Percentiles rank a stretch among this genome's conserved stretches.
Conservation (phyloP, 2,797 vertebrate species). For the Lacerta agilis region DNA sequence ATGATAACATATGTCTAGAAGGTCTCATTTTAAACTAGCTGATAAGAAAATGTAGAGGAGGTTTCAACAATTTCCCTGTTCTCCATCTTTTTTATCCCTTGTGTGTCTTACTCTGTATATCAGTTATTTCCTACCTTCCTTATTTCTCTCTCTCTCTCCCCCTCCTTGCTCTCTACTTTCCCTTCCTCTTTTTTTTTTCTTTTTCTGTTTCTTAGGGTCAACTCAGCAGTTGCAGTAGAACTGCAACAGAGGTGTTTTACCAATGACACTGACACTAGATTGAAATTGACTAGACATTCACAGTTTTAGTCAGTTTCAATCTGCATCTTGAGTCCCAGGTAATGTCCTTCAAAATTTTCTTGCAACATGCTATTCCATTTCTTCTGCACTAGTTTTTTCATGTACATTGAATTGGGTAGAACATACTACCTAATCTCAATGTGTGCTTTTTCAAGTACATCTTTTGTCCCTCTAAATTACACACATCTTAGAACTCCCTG, state of each 20-base stretch:
- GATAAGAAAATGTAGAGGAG: background rate
- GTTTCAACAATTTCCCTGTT: conserved; percentile 7
- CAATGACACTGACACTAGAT: conserved; percentile 35
- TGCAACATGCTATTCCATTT: conserved; percentile 17
- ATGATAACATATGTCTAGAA: background rate
- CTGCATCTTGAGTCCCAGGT: conserved; percentile 25
- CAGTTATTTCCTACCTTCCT: conserved; percentile 40
- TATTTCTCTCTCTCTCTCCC: conserved; percentile 20
- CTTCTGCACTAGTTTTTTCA: conserved; percentile 32
- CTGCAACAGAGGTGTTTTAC: conserved; percentile 39
- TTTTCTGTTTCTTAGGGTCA: conserved; percentile 37
- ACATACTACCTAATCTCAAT: conserved; percentile 17
- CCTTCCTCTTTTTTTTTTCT: background rate
- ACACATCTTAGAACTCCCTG: background rate
- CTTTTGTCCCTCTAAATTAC: conserved; percentile 3
- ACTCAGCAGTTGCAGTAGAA: conserved; percentile 37
- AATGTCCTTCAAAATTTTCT: conserved; percentile 31
- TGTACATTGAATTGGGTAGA: conserved; percentile 36
- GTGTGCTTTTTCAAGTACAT: conserved; percentile 20
- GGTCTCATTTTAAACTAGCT: background rate
- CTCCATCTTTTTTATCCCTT: conserved; percentile 16
- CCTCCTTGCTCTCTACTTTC: conserved; percentile 2
- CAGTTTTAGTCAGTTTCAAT: conserved; percentile 47
- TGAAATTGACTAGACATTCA: conserved; percentile 36
- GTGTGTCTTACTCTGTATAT: conserved; percentile 4